A percentile compares a stretch with the other conserved stretches of the same genome.
These are phyloP conservation scores for Microctenopoma lineatum DNA, from an alignment of 2,797 vertebrate genomes.

Conservation along the genomic window DNA sequence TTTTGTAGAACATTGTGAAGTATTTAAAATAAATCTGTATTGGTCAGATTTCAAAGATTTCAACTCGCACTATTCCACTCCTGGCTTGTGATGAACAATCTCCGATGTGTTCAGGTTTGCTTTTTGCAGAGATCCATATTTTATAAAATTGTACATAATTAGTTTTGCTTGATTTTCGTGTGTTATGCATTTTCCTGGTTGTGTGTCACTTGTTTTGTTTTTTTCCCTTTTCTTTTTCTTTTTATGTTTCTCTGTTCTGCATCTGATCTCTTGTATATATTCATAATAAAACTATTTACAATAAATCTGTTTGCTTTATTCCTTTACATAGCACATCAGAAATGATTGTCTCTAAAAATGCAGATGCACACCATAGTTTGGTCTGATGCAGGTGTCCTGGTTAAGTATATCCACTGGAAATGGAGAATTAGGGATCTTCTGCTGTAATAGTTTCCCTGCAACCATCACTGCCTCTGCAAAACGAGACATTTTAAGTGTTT, in stretches of 20 bases:
- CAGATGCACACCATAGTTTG: neutral
- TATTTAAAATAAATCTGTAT: constrained; percentile 60
- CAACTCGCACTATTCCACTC: constrained; percentile 18
- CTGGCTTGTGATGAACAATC: constrained; percentile 33
- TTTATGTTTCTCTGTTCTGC: constrained; percentile 47
- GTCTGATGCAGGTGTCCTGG: constrained; percentile 10
- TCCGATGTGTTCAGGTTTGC: constrained; percentile 36
- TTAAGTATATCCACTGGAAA: constrained; percentile 15
- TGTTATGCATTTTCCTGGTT: constrained; percentile 54
- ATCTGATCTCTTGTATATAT: constrained; percentile 71
- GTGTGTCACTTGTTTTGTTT: constrained; percentile 45
- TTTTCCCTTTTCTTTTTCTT: constrained; percentile 17
- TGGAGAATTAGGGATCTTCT: constrained; percentile 21
- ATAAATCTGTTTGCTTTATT: constrained; percentile 27
- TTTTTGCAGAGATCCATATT: constrained; percentile 55
- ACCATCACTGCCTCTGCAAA: constrained; percentile 62
- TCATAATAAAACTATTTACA: constrained; percentile 82
- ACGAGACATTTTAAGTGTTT: neutral
- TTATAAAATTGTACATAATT: constrained; percentile 76
- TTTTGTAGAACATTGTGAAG: constrained; percentile 54
- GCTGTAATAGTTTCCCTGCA: constrained; percentile 33
- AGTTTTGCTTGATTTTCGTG: constrained; percentile 59
- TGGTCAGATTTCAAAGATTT: constrained; percentile 48
- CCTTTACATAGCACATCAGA: constrained; percentile 2
- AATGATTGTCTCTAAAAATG: neutral